phyloP scores from a whole-genome alignment of 2,113 vertebrate genomes.

The Jaculus jaculus region DNA sequence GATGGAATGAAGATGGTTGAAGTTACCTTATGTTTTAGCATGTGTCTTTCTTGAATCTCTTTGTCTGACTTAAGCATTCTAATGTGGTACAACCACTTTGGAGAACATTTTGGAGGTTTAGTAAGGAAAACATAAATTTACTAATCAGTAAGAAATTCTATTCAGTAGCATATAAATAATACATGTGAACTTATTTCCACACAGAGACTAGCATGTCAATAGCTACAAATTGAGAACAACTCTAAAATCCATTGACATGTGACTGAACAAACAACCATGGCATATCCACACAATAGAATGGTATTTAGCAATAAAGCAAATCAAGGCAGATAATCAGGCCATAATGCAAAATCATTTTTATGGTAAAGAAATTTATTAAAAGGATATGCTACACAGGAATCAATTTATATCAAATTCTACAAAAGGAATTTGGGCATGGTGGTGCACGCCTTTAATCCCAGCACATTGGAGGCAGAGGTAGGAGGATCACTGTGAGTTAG shows the following conservation, averaged over 20 bases:
- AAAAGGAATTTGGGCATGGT: too few species aligned
- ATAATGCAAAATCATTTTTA: not conserved
- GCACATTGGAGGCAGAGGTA: too few species aligned
- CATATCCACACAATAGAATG: not conserved
- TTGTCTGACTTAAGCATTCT: conserved; percentile 2
- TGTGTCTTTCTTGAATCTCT: not conserved
- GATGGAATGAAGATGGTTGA: not conserved
- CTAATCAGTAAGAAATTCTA: not conserved
- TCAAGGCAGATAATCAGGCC: not conserved
- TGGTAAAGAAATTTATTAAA: not conserved
- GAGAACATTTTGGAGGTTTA: not conserved
- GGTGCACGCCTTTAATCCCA: too few species aligned
- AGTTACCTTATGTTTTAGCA: conserved; percentile 13
- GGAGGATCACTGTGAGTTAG: too few species aligned
- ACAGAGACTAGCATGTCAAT: not conserved
- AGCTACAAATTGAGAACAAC: not conserved
- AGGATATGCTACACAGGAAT: not conserved
- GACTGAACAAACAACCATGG: not conserved
- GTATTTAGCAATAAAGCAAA: not conserved
- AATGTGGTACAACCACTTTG: not conserved
- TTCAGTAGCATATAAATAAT: not conserved
- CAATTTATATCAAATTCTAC: not conserved
- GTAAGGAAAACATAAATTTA: not conserved
- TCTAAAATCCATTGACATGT: not conserved
- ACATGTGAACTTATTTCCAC: not conserved